Conservation (phyloP, 2,113 vertebrate genomes). For the Cathartes aura region DNA sequence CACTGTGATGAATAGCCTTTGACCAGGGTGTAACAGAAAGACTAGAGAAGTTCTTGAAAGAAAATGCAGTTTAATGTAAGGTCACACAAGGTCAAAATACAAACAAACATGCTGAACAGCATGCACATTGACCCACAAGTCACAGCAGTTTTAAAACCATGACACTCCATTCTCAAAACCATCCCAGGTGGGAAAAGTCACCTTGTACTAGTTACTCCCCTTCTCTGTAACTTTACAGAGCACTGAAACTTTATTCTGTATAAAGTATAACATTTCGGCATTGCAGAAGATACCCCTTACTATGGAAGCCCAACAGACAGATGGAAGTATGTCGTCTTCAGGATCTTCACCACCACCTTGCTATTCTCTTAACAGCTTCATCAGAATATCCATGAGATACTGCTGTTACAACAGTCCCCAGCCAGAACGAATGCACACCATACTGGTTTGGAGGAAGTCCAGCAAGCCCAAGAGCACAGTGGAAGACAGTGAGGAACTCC, state of each 20-base stretch:
- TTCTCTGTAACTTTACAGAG: background rate
- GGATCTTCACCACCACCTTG: background rate
- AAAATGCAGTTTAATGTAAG: background rate
- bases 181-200: background rate
- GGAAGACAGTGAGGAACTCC: conserved; percentile 5
- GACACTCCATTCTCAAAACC: background rate
- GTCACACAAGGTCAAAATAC: background rate
- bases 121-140: background rate
- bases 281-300: background rate
- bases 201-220: background rate
- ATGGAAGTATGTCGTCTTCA: background rate
- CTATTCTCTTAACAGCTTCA: background rate
- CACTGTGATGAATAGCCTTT: background rate
- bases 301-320: background rate
- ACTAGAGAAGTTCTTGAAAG: background rate
- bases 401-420: background rate
- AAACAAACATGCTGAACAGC: background rate
- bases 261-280: background rate
- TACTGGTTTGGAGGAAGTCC: background rate
- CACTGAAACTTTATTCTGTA: background rate
- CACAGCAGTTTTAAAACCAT: background rate
- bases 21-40: background rate
- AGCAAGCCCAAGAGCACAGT: background rate
- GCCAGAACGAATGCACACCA: background rate
- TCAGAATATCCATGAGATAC: background rate